phyloP scores from a whole-genome alignment of 2,113 vertebrate species.

The Notothenia rossii region DNA sequence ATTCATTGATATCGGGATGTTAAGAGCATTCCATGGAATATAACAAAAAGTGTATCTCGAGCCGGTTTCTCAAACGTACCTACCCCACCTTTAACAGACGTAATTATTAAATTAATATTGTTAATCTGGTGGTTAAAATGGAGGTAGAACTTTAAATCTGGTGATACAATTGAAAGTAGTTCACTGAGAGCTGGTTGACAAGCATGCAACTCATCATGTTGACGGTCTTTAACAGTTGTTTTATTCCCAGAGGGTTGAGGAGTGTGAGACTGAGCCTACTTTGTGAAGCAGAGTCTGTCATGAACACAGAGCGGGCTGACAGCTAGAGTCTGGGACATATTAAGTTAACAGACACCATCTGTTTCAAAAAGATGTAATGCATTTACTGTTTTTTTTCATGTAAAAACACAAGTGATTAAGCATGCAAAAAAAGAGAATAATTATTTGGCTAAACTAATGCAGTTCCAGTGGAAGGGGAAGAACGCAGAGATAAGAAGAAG shows the following conservation, averaged over 20 bases:
- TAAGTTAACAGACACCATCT: constrained; percentile 45
- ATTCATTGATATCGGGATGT: too few relatives aligned
- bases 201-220: constrained; percentile 18
- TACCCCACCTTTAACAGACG: too few relatives aligned
- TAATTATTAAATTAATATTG: neutral
- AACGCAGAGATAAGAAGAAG: neutral
- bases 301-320: constrained; percentile 36
- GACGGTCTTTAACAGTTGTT: constrained; percentile 40
- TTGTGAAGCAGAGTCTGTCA: constrained; percentile 58
- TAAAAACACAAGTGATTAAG: constrained; percentile 4
- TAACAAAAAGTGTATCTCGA: too few relatives aligned
- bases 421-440: neutral
- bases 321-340: constrained; percentile 27
- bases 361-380: constrained; percentile 34
- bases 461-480: neutral
- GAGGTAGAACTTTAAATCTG: neutral
- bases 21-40: too few relatives aligned
- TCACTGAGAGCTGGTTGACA: constrained; percentile 29
- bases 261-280: constrained; percentile 51
- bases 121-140: neutral
- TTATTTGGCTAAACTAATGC: neutral
- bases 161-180: neutral
- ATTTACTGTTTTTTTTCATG: too few relatives aligned
- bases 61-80: too few relatives aligned
- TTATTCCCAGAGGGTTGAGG: constrained; percentile 34